phyloP scores from a whole-genome alignment of 2,888 invertebrate species.

The Amiota communis region DNA sequence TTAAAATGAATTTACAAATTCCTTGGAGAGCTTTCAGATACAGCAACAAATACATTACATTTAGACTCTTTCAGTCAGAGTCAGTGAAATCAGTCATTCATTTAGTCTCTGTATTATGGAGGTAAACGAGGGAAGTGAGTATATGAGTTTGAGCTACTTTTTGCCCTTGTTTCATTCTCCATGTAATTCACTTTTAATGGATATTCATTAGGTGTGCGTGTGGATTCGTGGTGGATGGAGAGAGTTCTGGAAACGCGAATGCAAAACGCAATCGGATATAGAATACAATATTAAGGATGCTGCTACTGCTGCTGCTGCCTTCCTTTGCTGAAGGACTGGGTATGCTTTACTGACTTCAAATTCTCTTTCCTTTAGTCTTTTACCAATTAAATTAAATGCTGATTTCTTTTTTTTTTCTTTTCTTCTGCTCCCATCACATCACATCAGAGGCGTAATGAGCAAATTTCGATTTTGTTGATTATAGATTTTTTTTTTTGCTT shows the following conservation, averaged over 20 bases:
- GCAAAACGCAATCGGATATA: background rate
- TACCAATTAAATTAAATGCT: constrained; percentile 70
- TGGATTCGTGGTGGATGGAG: background rate
- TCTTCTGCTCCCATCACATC: background rate
- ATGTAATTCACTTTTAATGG: constrained; percentile 64
- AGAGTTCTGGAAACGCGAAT: background rate
- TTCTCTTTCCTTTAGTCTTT: constrained; percentile 46
- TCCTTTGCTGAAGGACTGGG: no score
- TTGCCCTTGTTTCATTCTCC: background rate
- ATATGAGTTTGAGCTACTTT: background rate
- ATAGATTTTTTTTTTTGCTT: constrained; percentile 20
- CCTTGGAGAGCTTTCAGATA: constrained; percentile 38
- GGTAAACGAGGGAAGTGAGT: background rate
- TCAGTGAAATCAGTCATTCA: no score
- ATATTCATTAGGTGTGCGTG: constrained; percentile 38
- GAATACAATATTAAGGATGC: no score
- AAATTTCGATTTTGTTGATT: constrained; percentile 50
- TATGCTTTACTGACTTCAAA: background rate
- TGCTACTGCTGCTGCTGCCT: no score
- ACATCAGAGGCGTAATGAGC: constrained; percentile 38
- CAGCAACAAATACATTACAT: background rate
- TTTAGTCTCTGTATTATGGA: no score
- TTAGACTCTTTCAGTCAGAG: background rate
- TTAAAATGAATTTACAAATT: constrained; percentile 64
- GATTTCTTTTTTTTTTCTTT: constrained; percentile 34